These are phyloP conservation scores for Parapsyche elsis DNA, from an alignment of 1,140 invertebrate genomes.

Conservation along the genomic window DNA sequence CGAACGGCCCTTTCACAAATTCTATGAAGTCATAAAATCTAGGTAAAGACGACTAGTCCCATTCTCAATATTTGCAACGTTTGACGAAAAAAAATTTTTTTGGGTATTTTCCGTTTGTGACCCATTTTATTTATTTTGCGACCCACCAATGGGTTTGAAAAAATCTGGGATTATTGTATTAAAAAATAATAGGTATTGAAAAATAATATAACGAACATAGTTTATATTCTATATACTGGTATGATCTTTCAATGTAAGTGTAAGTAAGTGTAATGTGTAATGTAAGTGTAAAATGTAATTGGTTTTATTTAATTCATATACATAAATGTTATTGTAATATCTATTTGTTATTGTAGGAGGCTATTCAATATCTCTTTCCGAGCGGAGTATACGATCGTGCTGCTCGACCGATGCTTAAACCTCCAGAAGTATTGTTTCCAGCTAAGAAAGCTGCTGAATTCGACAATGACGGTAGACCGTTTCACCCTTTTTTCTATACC, in stretches of 20 bases:
- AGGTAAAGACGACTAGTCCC: not conserved
- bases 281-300: too few species aligned
- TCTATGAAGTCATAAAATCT: too few species aligned
- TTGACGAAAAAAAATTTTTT: too few species aligned
- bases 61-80: not conserved
- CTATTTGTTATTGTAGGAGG: constrained; percentile 68
- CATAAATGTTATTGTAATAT: not conserved
- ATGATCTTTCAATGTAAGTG: not conserved
- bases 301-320: not conserved
- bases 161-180: too few species aligned
- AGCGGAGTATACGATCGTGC: constrained; percentile 85
- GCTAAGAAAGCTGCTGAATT: constrained; percentile 89
- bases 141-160: too few species aligned
- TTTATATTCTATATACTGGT: too few species aligned
- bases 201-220: too few species aligned
- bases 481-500: constrained; percentile 92
- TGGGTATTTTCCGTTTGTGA: too few species aligned
- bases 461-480: constrained; percentile 87
- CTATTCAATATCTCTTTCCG: constrained; percentile 92
- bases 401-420: constrained; percentile 88
- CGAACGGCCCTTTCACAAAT: too few species aligned
- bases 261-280: too few species aligned
- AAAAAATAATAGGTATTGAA: too few species aligned
- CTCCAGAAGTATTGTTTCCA: constrained; percentile 88
- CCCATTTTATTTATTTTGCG: too few species aligned